These are phyloP conservation scores for Egretta garzetta DNA, from an alignment of 2,113 vertebrate genomes.

Conservation along the genomic window DNA sequence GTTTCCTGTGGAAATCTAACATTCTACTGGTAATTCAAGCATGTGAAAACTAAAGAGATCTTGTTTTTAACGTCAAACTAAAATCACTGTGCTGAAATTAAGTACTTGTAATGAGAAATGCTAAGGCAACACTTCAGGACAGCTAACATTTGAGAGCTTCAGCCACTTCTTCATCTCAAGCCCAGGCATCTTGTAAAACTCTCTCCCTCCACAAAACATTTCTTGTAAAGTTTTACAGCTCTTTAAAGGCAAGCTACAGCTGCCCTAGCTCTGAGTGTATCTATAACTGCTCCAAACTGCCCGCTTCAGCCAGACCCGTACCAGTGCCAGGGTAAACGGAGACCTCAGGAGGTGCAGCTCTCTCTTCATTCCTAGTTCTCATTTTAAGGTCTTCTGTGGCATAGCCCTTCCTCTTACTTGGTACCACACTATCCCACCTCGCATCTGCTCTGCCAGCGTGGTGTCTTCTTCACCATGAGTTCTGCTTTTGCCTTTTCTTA, in stretches of 20 bases:
- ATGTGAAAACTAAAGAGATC: neutral
- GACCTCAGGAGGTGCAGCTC: neutral
- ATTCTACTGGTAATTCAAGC: slow-evolving; percentile 10
- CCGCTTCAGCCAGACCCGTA: neutral
- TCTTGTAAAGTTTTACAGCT: slow-evolving; percentile 5
- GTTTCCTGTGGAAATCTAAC: slow-evolving; percentile 50
- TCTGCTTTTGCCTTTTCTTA: neutral
- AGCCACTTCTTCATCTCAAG: neutral
- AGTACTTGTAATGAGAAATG: neutral
- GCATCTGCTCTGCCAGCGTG: neutral
- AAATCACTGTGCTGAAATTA: neutral
- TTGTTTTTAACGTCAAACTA: neutral
- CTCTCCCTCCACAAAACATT: neutral
- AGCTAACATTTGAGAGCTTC: neutral
- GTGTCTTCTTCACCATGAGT: neutral
- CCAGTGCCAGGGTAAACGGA: slow-evolving; percentile 1
- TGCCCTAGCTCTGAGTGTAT: neutral
- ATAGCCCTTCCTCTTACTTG: neutral
- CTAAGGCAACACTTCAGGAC: neutral
- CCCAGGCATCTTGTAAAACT: neutral
- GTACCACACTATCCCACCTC: neutral
- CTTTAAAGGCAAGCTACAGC: neutral
- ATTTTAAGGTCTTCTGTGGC: neutral
- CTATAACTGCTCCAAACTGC: neutral
- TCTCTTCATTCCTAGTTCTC: neutral